These are phyloP conservation scores for Zootermopsis nevadensis DNA, from an alignment of 2,888 invertebrate species.

Conservation along the genomic window DNA sequence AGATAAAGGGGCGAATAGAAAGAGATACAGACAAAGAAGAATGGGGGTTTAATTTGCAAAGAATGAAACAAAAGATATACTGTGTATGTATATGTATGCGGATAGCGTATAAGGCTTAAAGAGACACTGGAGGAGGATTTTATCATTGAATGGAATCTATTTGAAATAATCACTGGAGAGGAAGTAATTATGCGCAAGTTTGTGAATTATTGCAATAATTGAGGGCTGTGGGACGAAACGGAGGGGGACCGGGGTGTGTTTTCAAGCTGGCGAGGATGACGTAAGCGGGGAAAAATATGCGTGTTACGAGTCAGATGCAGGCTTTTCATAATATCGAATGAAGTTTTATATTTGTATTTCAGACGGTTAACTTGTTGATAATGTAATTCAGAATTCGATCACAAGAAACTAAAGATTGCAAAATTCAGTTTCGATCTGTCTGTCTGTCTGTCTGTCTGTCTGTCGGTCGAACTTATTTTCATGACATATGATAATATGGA, in stretches of 20 bases:
- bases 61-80: conserved; percentile 6
- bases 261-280: too few relatives aligned
- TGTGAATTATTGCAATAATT: conserved; percentile 26
- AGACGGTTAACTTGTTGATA: too few relatives aligned
- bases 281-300: too few relatives aligned
- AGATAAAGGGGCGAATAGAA: conserved; percentile 11
- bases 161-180: conserved; percentile 20
- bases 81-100: not conserved
- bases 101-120: conserved; percentile 2
- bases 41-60: conserved; percentile 48
- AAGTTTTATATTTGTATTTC: too few relatives aligned
- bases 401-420: too few relatives aligned
- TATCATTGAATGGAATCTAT: conserved; percentile 21
- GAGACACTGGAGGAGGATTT: not conserved
- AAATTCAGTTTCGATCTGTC: too few relatives aligned
- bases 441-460: conserved; percentile 24
- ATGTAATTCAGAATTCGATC: too few relatives aligned
- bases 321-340: too few relatives aligned
- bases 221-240: not conserved
- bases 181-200: conserved; percentile 19
- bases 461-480: not conserved
- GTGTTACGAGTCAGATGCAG: too few relatives aligned
- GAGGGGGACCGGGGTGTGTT: not conserved
- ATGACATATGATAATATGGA: too few relatives aligned
- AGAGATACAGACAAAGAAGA: conserved; percentile 42